phyloP scores from a whole-genome alignment of 2,113 vertebrate genomes.

The Chrysemys picta region DNA sequence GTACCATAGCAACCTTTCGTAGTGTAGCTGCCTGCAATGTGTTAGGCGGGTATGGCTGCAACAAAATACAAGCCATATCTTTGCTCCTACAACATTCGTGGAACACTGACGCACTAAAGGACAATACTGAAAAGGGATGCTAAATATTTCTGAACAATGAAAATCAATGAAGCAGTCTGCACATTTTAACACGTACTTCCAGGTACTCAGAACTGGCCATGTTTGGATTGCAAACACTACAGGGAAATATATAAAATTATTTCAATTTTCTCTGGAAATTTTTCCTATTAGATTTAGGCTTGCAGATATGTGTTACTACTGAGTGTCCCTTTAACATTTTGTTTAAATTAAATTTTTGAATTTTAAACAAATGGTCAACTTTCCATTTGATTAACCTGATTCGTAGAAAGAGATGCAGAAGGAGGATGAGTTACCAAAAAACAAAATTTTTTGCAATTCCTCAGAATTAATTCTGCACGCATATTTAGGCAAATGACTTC shows the following conservation, averaged over 20 bases:
- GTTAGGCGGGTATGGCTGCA: not conserved
- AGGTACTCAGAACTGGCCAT: not conserved
- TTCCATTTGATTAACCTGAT: not conserved
- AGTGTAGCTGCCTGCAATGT: constrained; percentile 20
- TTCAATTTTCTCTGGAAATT: not conserved
- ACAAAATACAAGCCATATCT: constrained; percentile 5
- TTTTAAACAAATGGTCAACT: not conserved
- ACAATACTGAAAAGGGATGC: accelerated
- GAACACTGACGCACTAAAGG: not conserved
- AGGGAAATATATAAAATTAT: not conserved
- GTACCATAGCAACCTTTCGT: constrained; percentile 67
- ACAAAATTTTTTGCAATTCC: accelerated
- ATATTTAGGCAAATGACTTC: not conserved
- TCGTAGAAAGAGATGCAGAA: not conserved
- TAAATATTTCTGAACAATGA: not conserved
- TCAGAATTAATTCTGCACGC: not conserved
- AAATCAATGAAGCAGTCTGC: not conserved
- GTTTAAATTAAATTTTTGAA: not conserved
- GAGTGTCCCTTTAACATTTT: not conserved
- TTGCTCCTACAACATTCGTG: not conserved
- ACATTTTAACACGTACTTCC: not conserved
- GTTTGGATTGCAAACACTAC: not conserved
- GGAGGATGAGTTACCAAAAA: accelerated
- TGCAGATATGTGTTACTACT: not conserved
- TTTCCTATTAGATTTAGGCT: not conserved